These are phyloP conservation scores for Procapra przewalskii DNA, from an alignment of 2,113 vertebrate species.

Conservation along the genomic window DNA sequence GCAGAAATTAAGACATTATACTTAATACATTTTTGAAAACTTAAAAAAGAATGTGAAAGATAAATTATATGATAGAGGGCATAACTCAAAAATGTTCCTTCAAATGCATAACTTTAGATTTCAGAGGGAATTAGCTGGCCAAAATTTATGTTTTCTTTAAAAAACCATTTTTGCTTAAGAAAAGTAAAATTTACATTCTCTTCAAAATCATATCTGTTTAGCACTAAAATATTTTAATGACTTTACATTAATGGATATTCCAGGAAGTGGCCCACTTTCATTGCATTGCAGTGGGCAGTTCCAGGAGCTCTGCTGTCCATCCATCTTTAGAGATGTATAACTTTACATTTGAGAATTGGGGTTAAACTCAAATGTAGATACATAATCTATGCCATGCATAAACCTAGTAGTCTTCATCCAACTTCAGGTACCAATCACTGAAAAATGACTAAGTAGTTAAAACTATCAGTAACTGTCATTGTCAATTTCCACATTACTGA, in stretches of 20 bases:
- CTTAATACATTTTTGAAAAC: not conserved
- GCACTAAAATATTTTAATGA: not conserved
- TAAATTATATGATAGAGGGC: not conserved
- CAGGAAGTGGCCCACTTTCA: not conserved
- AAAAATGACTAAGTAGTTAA: not conserved
- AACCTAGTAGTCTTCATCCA: not conserved
- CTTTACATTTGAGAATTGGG: not conserved
- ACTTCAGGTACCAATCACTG: not conserved
- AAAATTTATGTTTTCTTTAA: not conserved
- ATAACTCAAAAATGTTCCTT: not conserved
- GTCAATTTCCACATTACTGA: not conserved
- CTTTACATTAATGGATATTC: not conserved
- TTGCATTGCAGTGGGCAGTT: not conserved
- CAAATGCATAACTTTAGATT: not conserved
- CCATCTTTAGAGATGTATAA: no score
- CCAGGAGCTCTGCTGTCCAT: not conserved
- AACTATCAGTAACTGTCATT: not conserved
- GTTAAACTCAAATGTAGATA: not conserved
- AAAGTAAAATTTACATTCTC: not conserved
- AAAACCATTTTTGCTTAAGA: not conserved
- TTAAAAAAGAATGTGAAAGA: not conserved
- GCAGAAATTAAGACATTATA: not conserved
- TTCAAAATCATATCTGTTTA: not conserved
- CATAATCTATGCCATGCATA: not conserved
- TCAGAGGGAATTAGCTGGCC: not conserved